These are phyloP conservation scores for Acropternis orthonyx DNA, from an alignment of 2,797 vertebrate genomes.

Conservation along the genomic window DNA sequence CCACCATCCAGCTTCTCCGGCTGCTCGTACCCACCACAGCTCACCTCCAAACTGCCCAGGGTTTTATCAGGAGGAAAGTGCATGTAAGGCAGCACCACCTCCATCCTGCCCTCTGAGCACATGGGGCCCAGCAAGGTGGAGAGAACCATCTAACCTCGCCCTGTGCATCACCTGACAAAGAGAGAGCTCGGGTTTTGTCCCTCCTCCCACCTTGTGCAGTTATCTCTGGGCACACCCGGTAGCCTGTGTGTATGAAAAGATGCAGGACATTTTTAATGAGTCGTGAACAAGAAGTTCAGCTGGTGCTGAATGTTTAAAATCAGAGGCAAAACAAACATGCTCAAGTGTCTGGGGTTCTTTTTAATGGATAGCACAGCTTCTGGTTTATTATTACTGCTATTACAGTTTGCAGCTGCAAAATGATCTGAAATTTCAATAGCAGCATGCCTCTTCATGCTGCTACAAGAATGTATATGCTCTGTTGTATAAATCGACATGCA, in stretches of 20 bases:
- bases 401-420: conserved; percentile 69
- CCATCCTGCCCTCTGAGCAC: not conserved
- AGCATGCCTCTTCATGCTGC: conserved; percentile 58
- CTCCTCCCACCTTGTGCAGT: not conserved
- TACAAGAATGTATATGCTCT: conserved; percentile 13
- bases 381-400: conserved; percentile 67
- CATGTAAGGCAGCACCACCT: accelerated
- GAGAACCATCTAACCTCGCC: not conserved
- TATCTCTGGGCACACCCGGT: not conserved
- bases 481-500: not conserved
- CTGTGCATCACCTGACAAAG: not conserved
- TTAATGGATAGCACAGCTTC: conserved; percentile 68
- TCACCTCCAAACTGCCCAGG: not conserved
- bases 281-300: conserved; percentile 57
- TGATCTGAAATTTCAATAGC: conserved; percentile 68
- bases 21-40: accelerated
- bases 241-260: not conserved
- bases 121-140: not conserved
- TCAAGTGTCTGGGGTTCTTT: conserved; percentile 59
- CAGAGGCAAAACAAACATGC: conserved; percentile 56
- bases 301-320: conserved; percentile 57
- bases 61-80: not conserved
- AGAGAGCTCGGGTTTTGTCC: not conserved
- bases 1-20: not conserved
- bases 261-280: conserved; percentile 42